Evolutionary conservation across 2,113 vertebrate genomes (phyloP).

Genomic region (Montifringilla adamsi): DNA sequence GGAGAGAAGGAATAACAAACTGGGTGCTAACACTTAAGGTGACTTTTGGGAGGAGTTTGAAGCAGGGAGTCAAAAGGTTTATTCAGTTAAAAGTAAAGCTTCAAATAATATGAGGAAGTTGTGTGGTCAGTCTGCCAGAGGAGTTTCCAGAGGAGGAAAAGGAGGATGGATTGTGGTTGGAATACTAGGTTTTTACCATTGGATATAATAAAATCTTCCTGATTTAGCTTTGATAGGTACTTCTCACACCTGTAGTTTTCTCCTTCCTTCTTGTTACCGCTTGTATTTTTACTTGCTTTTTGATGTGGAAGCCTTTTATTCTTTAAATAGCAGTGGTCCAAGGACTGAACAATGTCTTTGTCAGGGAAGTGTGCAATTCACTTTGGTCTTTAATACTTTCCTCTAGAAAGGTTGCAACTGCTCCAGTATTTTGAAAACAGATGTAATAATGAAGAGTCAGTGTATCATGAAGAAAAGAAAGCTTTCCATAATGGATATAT

Average conservation of each 20-base stretch:
- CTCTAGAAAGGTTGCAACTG: not conserved
- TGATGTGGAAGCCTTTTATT: not conserved
- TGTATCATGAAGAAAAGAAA: not conserved
- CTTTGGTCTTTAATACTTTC: not conserved
- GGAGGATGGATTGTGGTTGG: not conserved
- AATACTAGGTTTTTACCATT: not conserved
- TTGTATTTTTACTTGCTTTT: not conserved
- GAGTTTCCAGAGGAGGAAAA: not conserved
- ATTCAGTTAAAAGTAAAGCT: not conserved
- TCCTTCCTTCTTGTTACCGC: not conserved
- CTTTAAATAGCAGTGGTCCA: not conserved
- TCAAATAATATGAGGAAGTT: not conserved
- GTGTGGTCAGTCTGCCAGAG: not conserved
- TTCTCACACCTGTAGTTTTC: not conserved
- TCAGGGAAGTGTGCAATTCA: not conserved
- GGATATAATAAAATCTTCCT: not conserved
- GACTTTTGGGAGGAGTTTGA: not conserved
- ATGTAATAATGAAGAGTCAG: not conserved
- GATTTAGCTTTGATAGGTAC: not conserved
- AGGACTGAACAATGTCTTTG: not conserved
- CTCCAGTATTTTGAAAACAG: not conserved
- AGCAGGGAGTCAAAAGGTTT: not conserved
- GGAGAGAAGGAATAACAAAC: not conserved
- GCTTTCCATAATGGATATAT: not conserved
- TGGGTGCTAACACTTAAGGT: not conserved